Evolutionary conservation across 2,797 vertebrate genomes (phyloP), one percentile per base, ranked within the genome.

Genomic region (Galago senegalensis): DNA sequence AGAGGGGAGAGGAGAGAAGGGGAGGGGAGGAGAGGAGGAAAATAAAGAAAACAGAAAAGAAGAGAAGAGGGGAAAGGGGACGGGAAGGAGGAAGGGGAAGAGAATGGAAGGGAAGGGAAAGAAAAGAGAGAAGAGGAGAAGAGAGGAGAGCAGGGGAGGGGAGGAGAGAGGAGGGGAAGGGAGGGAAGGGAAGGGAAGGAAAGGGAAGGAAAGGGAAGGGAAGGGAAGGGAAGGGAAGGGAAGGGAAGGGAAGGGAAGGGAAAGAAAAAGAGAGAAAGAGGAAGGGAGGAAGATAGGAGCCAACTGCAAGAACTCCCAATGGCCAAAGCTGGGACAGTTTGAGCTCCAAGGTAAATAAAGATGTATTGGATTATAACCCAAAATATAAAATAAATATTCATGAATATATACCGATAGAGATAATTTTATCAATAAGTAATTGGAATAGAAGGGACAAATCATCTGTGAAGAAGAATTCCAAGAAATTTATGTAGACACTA

Each of bases 381-480:
- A 85, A 82, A 46, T 43, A 43, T 23, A 90, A 84, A 72, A 81
- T 83, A 49, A 84, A 69, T 73, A 80, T n/a, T 60, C 6, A 16
- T 63, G 79, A 92, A 16, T 81, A 21, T 10, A 77, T 65, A n/a
- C 12, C 11, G n/a, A 76, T 60, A 86, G 27, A 89, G 75, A 87
- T 65, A 21, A 63, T 29, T 58, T 16, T 63, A 37, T 75, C 81
- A 73, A 81, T n/a, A 40, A 79, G 58, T 69, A 77, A 70, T 34
- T 49, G 43, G 37, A 31, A 34, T 17, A 40, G 13, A 75, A 88
- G 10, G 2, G 29, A 46, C 18, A 83, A 56, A 37, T 56, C 7
- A 31, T 58, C n/a, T 53, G 16, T 53, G 0, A 82, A 92, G 0
- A 86, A 93, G 18, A 75, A 70, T 65, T 53, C 9, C 46, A 53